These are phyloP conservation scores for Poecilia wingei DNA, from an alignment of 2,797 vertebrate species.

Conservation along the genomic window DNA sequence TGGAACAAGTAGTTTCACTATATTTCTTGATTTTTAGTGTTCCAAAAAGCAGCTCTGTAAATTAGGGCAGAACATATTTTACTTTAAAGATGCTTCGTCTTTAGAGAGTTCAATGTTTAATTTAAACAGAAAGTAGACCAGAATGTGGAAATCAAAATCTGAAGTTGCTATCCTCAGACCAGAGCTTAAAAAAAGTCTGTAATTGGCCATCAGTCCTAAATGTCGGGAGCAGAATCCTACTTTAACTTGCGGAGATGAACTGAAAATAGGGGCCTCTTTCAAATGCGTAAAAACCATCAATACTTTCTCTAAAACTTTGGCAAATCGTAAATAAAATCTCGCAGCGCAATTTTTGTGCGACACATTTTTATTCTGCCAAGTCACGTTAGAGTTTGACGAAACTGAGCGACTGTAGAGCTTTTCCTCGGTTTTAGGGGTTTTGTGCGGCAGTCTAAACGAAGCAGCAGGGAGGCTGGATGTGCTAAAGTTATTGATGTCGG, in stretches of 20 bases:
- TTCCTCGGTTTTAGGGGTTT: not conserved
- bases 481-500: not conserved
- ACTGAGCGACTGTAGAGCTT: not conserved
- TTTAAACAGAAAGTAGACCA: not conserved
- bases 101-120: not conserved
- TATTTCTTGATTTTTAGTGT: not conserved
- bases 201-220: not conserved
- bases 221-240: not conserved
- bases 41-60: not conserved
- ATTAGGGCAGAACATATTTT: not conserved
- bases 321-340: not conserved
- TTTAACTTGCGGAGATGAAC: not conserved
- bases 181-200: not conserved
- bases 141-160: not conserved
- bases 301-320: not conserved
- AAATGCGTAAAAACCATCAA: not conserved
- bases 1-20: not conserved
- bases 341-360: not conserved
- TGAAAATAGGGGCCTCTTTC: not conserved
- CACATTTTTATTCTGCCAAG: not conserved
- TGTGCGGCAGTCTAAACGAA: not conserved
- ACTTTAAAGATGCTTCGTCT: not conserved
- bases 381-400: not conserved
- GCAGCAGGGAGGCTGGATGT: not conserved
- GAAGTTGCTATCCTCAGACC: not conserved